Evolutionary conservation across 2,113 vertebrate species (phyloP), one percentile per base, ranked within the genome.

Genomic region (Pyrgilauda ruficollis): DNA sequence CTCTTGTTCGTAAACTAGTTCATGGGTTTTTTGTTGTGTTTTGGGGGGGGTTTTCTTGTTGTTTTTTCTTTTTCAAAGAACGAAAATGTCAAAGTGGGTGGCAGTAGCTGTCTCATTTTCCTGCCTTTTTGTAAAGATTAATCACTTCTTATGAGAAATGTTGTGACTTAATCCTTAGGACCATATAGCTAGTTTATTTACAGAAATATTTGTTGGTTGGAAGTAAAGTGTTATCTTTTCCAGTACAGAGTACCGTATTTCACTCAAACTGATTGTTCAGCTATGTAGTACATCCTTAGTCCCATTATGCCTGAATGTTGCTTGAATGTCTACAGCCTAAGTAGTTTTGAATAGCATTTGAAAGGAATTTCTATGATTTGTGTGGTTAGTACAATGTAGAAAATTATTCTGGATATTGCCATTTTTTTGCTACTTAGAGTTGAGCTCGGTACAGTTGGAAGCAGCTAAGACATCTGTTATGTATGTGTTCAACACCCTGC

Each of bases 1-100:
- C 78, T 97, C 91, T 70, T 95, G 77, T 96, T 98, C 93, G 69
- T 97, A 93, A 97, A 93, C 94, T 94, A 87, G 62, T 91, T 93
- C 83, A 84, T 30, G 30, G 22, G 5, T 80, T 88, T 94, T 92
- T 92, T 93, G 75, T 96, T 96, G 63, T 91, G 61, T 73, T 76
- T 87, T 13, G 43, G 27, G 26, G 85, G 39, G 11, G 24, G 16
- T 52, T 84, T 84, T 91, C 39, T 56, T 56, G 39, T 90, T 33
- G 10, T 58, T 43, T 95, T 96, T 96, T 97, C 95, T 84, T 97
- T 96, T 97, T 93, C 95, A 89, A 95, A 98, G 96, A 98, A 97
- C 24, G 93, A 97, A 98, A 98, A 98, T 98, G 97, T 97, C 95
- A 94, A 89, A 97, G 98, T 98, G 97, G 97, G 97, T 52, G 97